Evolutionary conservation across 1,140 invertebrate species (phyloP).

Genomic region (Galendromus occidentalis): DNA sequence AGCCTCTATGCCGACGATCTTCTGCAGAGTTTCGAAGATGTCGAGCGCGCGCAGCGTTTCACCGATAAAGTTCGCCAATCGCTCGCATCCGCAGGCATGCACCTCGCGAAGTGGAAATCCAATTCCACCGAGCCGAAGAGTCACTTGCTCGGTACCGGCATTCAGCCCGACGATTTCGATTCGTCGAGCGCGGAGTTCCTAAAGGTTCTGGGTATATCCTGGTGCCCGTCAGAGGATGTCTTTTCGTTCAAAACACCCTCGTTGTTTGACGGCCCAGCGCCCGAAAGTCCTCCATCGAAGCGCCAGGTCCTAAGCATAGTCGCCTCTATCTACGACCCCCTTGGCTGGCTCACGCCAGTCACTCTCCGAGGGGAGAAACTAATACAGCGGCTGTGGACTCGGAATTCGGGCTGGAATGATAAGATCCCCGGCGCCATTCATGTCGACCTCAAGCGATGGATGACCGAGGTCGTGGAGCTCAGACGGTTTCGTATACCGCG

Average conservation of each 20-base stretch:
- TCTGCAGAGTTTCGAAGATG: not conserved
- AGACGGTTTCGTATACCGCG: not conserved
- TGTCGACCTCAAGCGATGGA: not conserved
- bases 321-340: not conserved
- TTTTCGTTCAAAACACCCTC: not conserved
- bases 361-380: not conserved
- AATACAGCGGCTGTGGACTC: not conserved
- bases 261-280: not conserved
- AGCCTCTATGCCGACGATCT: not conserved
- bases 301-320: not conserved
- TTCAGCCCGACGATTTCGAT: not conserved
- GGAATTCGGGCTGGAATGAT: not conserved
- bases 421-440: not conserved
- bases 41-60: not conserved
- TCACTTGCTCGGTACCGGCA: not conserved
- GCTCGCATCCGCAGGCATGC: not conserved
- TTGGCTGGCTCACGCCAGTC: not conserved
- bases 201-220: not conserved
- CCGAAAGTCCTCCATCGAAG: not conserved
- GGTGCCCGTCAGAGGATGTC: too few species aligned
- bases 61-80: not conserved
- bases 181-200: not conserved
- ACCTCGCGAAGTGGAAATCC: not conserved
- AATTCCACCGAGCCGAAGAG: not conserved
- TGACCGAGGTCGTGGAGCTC: not conserved